Evolutionary conservation across 2,888 invertebrate genomes (phyloP).

Genomic region (Microdon myrmicae): DNA sequence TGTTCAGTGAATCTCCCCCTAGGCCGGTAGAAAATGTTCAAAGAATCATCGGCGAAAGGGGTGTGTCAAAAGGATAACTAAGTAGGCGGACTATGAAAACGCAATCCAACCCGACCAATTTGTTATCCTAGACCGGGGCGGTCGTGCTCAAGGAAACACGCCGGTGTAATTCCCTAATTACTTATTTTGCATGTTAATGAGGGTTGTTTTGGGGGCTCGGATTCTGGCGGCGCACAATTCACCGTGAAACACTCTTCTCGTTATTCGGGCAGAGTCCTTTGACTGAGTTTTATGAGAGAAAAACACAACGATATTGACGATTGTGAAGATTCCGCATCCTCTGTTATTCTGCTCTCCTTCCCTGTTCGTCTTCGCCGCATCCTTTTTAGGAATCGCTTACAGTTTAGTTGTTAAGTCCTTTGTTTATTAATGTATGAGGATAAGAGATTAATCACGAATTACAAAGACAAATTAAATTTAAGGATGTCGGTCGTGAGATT

Average conservation of each 20-base stretch:
- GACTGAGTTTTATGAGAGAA: too few relatives aligned
- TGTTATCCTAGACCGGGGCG: slow-evolving; percentile 23
- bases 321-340: too few relatives aligned
- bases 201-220: slow-evolving; percentile 20
- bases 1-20: too few relatives aligned
- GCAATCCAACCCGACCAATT: slow-evolving; percentile 26
- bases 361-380: neutral
- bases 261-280: too few relatives aligned
- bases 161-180: slow-evolving; percentile 35
- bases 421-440: slow-evolving; percentile 8
- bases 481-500: too few relatives aligned
- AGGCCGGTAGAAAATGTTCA: too few relatives aligned
- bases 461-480: slow-evolving; percentile 12
- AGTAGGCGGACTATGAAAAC: neutral
- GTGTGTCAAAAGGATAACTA: too few relatives aligned
- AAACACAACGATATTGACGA: too few relatives aligned
- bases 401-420: neutral
- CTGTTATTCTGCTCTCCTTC: neutral
- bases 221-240: too few relatives aligned
- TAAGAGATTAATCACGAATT: slow-evolving; percentile 7
- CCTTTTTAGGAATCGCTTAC: neutral
- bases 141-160: slow-evolving; percentile 29
- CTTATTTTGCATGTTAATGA: slow-evolving; percentile 37
- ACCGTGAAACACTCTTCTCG: too few relatives aligned
- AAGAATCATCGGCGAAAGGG: too few relatives aligned